phyloP scores from a whole-genome alignment of 2,113 vertebrate genomes.

The Zeus faber region DNA sequence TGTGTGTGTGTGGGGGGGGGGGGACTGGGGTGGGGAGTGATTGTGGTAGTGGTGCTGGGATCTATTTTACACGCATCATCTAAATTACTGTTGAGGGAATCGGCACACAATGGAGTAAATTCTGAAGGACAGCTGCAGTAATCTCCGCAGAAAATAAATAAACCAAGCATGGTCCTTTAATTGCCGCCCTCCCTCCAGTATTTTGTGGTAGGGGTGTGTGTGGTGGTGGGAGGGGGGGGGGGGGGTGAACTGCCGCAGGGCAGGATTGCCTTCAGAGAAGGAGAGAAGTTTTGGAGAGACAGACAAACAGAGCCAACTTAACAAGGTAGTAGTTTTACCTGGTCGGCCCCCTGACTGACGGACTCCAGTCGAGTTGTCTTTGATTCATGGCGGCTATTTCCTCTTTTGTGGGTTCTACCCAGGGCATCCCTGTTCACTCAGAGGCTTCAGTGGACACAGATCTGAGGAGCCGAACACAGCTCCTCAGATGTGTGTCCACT shows the following conservation, averaged over 20 bases:
- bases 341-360: not conserved
- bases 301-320: too few relatives aligned
- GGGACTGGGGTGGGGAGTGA: too few relatives aligned
- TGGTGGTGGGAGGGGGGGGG: too few relatives aligned
- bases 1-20: too few relatives aligned
- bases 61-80: conserved; percentile 43
- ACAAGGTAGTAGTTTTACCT: not conserved
- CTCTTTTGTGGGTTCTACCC: conserved; percentile 11
- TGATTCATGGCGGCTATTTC: conserved; percentile 33
- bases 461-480: too few relatives aligned
- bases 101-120: conserved; percentile 2
- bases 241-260: too few relatives aligned
- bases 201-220: too few relatives aligned
- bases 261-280: too few relatives aligned
- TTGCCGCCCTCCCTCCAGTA: conserved; percentile 35
- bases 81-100: conserved; percentile 41
- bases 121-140: conserved; percentile 33
- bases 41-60: too few relatives aligned
- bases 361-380: conserved; percentile 30
- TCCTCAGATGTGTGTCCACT: too few relatives aligned
- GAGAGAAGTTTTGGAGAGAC: too few relatives aligned
- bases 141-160: conserved; percentile 51
- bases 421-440: conserved; percentile 11
- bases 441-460: too few relatives aligned
- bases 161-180: conserved; percentile 58